Conservation (phyloP, 2,797 vertebrate species). For the Synanceia verrucosa region DNA sequence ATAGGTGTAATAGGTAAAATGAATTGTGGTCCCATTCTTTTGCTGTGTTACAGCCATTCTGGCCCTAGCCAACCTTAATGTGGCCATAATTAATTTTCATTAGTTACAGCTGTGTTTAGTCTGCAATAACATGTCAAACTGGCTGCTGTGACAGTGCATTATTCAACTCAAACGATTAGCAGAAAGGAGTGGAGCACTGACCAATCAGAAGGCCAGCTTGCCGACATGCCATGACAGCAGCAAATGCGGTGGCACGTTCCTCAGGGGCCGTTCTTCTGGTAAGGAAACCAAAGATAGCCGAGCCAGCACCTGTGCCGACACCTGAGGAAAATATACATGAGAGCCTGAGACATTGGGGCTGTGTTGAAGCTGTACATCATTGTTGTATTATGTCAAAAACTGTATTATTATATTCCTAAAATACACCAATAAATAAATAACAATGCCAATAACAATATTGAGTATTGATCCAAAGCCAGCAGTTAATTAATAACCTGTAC, state of each 20-base stretch:
- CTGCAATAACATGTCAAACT: no score
- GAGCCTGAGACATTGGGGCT: neutral
- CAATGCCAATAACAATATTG: no score
- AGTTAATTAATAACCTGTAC: neutral
- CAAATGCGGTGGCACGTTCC: constrained; percentile 86
- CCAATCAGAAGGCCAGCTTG: constrained; percentile 88
- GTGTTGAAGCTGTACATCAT: neutral
- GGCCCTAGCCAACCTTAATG: no score
- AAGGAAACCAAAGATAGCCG: constrained; percentile 86
- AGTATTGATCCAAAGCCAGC: neutral
- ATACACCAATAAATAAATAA: no score
- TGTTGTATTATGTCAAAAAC: neutral
- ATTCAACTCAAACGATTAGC: neutral
- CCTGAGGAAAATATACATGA: constrained; percentile 65
- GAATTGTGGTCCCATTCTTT: no score
- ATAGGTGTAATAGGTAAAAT: no score
- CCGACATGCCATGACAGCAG: constrained; percentile 87
- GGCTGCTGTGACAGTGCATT: no score
- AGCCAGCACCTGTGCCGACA: constrained; percentile 85
- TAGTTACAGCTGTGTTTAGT: no score
- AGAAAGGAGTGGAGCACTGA: constrained; percentile 56
- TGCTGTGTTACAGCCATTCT: no score
- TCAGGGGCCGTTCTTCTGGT: constrained; percentile 80
- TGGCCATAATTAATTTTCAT: no score
- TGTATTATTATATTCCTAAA: neutral